These are phyloP conservation scores for Strigamia maritima DNA, from an alignment of 2,888 invertebrate genomes.

Conservation along the genomic window DNA sequence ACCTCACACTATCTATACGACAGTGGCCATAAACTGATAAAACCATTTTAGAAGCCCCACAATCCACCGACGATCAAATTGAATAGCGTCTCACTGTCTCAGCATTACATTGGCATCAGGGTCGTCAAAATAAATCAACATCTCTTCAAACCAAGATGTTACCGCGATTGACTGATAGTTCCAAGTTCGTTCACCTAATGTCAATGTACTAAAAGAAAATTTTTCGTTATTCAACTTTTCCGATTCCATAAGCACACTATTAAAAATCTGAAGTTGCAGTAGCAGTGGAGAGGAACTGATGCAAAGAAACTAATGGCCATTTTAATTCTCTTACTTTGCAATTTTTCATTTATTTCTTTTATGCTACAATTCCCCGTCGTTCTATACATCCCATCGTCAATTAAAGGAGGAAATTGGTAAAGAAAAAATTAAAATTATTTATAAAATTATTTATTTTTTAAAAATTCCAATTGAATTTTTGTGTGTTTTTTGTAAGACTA, in stretches of 20 bases:
- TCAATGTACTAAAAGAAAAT: neutral
- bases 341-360: neutral
- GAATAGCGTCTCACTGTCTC: neutral
- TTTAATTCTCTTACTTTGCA: neutral
- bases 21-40: neutral
- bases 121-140: neutral
- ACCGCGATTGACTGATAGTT: neutral
- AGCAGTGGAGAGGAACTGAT: neutral
- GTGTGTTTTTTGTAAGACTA: no score
- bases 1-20: no score
- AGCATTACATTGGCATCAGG: neutral
- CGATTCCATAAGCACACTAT: neutral
- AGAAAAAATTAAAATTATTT: neutral
- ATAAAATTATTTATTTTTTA: neutral
- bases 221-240: neutral
- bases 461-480: neutral
- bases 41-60: neutral
- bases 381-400: neutral
- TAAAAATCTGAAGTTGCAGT: neutral
- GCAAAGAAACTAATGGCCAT: neutral
- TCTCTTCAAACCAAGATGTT: neutral
- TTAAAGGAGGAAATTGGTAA: neutral
- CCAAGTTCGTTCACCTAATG: conserved; percentile 1
- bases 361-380: neutral
- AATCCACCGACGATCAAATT: neutral